phyloP scores from a whole-genome alignment of 2,888 invertebrate genomes.

The Bombylius discolor region DNA sequence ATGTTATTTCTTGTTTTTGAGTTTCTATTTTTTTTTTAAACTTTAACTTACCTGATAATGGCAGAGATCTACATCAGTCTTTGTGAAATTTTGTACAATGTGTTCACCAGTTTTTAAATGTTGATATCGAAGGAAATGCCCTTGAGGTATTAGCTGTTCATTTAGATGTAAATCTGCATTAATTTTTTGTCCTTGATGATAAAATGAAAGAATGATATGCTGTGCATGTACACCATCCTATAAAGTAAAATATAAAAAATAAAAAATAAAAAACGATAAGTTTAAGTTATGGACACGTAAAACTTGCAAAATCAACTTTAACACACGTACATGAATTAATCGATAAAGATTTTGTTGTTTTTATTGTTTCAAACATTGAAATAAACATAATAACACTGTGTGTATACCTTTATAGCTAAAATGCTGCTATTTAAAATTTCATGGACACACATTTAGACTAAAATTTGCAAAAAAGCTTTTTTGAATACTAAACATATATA shows the following conservation, averaged over 20 bases:
- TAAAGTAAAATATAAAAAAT: conserved; percentile 6
- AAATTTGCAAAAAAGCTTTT: too few relatives aligned
- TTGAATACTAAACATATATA: too few relatives aligned
- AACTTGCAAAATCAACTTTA: too few relatives aligned
- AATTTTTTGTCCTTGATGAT: conserved; percentile 51
- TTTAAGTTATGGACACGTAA: too few relatives aligned
- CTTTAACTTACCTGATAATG: conserved; percentile 32
- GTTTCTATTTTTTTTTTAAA: neutral
- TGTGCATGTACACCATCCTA: conserved; percentile 27
- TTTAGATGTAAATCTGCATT: conserved; percentile 32
- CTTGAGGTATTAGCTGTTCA: conserved; percentile 31
- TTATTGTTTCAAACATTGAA: neutral
- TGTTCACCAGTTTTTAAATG: conserved; percentile 22
- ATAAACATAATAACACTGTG: neutral
- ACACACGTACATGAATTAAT: too few relatives aligned
- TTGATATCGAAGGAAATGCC: conserved; percentile 35
- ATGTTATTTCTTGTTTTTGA: too few relatives aligned
- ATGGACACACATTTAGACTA: too few relatives aligned
- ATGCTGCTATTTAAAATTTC: too few relatives aligned
- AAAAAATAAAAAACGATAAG: neutral
- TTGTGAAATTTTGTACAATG: conserved; percentile 33
- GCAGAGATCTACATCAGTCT: conserved; percentile 36
- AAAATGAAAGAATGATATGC: conserved; percentile 46
- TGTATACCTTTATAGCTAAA: too few relatives aligned
- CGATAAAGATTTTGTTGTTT: too few relatives aligned